Base-by-base conservation (phyloP, 2,888 invertebrate species). In the Volucella bombylans region DNA sequence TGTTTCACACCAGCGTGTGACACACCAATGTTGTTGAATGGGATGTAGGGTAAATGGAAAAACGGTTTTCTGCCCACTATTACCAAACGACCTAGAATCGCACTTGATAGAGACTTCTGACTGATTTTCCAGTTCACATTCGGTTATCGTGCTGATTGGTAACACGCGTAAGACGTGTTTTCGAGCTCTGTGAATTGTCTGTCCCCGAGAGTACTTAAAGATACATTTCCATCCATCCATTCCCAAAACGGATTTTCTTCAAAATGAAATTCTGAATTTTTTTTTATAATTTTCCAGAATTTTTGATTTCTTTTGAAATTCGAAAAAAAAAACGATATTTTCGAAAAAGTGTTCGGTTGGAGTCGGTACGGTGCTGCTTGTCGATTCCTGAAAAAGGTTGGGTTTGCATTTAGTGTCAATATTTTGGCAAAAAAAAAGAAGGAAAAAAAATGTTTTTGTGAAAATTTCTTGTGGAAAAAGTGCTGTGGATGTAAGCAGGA, bases 21-120 rank as follows among this genome's bases (percentile, higher is more conserved):
- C 23, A 31, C n/a, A 52, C 49, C 15, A 54, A 68, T 31, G 31
- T 31, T 6, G 31, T 52, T 52, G 47, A 15, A 57, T 71, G 78
- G 71, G 71, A 79, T 79, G 57, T 57, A 72, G 67, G 67, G 77
- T 31, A 82, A 47, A 67, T 47, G 39, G 47, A 82, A 72, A 59
- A 79, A 52, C 18, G 54, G 31, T 31, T 79, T 82, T 69, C 69
- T 74, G 73, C 73, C 73, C 68, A 79, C 69, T 73, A 73, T 79
- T 74, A 79, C 69, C 69, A 73, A 79, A 74, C 79, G 79, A 83
- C 82, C 82, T 79, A 83, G 79, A 83, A 83, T 79, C 73, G 79
- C 73, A 54, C 64, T 83, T 79, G 72, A 79, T 69, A 52, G 82
- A 68, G 69, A 68, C 79, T 79, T 41, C 65, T 73, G 59, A 65